Conservation (phyloP, 2,113 vertebrate genomes). For the Mormyrus iriodes region DNA sequence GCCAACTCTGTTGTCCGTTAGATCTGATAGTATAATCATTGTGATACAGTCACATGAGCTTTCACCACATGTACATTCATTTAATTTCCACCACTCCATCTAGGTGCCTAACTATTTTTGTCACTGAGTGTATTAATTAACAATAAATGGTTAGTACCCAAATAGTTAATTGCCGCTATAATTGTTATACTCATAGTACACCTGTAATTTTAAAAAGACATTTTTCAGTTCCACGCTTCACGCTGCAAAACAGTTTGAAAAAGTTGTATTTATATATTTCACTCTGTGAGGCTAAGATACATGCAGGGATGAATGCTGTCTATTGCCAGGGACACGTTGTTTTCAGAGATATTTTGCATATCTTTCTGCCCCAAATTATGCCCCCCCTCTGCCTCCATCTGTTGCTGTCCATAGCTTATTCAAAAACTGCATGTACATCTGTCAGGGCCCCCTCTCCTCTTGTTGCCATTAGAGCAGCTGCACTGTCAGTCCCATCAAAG, state of each 20-base stretch:
- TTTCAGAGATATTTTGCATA: background rate
- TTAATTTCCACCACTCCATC: no score
- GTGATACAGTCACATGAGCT: no score
- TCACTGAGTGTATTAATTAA: no score
- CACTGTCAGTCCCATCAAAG: background rate
- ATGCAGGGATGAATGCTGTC: background rate
- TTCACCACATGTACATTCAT: no score
- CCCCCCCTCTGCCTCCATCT: slow-evolving; percentile 16
- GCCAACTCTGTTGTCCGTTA: no score
- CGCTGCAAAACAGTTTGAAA: background rate
- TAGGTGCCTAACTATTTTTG: no score
- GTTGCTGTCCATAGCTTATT: slow-evolving; percentile 18
- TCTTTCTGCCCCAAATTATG: background rate
- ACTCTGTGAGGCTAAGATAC: background rate
- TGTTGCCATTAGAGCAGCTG: slow-evolving; percentile 17
- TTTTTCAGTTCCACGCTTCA: background rate
- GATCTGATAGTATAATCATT: no score
- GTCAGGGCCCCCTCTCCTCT: background rate
- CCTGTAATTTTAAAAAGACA: background rate
- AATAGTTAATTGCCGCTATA: background rate
- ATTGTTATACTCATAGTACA: background rate
- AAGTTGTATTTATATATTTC: background rate
- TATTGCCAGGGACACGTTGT: background rate
- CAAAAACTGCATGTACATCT: background rate
- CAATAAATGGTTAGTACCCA: background rate